A percentile compares a stretch with the other conserved stretches of the same genome.
These are phyloP conservation scores for Trochalopteron elliotii DNA, from an alignment of 2,113 vertebrate genomes.

Conservation along the genomic window DNA sequence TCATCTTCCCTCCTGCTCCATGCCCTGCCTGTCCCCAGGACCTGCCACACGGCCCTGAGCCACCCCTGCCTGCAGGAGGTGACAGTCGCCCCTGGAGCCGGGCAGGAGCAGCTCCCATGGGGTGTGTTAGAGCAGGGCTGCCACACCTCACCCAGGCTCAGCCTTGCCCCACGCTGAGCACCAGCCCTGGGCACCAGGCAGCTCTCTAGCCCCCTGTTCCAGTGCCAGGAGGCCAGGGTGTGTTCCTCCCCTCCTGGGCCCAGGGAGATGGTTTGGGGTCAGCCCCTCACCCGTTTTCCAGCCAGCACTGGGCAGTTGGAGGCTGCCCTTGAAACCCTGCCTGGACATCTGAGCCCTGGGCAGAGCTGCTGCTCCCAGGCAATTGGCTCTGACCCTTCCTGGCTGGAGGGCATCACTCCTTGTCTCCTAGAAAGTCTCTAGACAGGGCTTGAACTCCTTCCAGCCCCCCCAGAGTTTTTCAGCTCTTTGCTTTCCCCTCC, in stretches of 20 bases:
- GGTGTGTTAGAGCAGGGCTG: not conserved
- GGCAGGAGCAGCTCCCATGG: fast-evolving
- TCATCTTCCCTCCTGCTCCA: not conserved
- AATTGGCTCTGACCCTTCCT: not conserved
- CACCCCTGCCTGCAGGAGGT: fast-evolving
- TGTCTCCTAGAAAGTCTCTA: not conserved
- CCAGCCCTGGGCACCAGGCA: not conserved
- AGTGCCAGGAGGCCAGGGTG: not conserved
- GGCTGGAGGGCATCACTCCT: not conserved
- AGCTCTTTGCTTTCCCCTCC: not conserved
- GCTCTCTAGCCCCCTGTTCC: not conserved
- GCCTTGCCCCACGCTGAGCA: not conserved
- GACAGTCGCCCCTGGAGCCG: fast-evolving
- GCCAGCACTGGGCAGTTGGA: not conserved
- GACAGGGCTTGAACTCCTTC: not conserved
- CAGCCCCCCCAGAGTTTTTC: not conserved
- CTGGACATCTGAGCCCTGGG: not conserved
- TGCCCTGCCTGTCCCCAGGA: not conserved
- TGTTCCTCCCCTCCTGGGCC: not conserved
- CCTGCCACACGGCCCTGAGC: not conserved
- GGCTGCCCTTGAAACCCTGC: not conserved
- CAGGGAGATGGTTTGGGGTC: not conserved
- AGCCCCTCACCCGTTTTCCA: not conserved
- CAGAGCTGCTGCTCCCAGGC: not conserved
- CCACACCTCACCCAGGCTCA: fast-evolving